phyloP scores from a whole-genome alignment of 1,140 invertebrate genomes.

The Archivesica marissinica region DNA sequence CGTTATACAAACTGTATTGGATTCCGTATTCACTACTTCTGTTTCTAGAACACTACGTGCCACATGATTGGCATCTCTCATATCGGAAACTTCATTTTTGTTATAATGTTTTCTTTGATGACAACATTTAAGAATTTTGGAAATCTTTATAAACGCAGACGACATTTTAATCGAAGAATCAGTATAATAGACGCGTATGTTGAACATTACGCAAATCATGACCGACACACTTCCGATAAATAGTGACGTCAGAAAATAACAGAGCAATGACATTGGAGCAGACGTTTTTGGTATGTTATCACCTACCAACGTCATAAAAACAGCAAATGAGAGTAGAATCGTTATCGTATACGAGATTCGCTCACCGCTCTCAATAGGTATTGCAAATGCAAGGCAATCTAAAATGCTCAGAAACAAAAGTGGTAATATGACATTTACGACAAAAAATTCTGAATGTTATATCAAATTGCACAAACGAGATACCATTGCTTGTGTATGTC shows the following conservation, averaged over 20 bases:
- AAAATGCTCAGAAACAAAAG: conserved; percentile 19
- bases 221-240: conserved; percentile 18
- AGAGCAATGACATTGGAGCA: conserved; percentile 43
- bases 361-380: conserved; percentile 42
- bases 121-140: background rate
- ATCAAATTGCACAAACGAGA: background rate
- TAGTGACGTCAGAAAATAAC: conserved; percentile 41
- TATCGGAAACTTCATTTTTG: background rate
- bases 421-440: conserved; percentile 23
- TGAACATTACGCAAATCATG: background rate
- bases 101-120: background rate
- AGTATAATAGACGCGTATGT: conserved; percentile 8
- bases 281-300: conserved; percentile 55
- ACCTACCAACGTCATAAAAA: conserved; percentile 50
- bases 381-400: conserved; percentile 9
- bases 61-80: too few relatives aligned
- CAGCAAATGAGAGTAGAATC: conserved; percentile 37
- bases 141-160: background rate
- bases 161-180: background rate
- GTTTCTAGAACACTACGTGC: background rate
- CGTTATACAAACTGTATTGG: background rate
- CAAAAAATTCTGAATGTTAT: conserved; percentile 23
- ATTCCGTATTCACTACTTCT: background rate
- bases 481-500: background rate
- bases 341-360: conserved; percentile 38